phyloP scores from a whole-genome alignment of 2,113 vertebrate genomes.

The Cichladusa arquata region DNA sequence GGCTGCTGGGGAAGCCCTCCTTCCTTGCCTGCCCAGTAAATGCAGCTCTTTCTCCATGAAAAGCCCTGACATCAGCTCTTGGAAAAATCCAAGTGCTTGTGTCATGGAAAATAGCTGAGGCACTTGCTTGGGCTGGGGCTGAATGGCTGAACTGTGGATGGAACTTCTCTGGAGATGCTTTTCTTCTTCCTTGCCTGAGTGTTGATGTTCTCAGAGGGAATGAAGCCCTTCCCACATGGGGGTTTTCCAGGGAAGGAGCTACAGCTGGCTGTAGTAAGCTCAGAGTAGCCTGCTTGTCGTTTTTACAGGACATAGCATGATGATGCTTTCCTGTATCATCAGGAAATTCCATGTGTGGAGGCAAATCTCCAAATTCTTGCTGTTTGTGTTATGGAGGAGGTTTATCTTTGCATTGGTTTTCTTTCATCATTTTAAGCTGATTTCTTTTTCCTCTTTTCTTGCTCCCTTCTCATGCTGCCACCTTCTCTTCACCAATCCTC shows the following conservation, averaged over 20 bases:
- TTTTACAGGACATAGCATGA: not conserved
- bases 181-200: not conserved
- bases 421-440: not conserved
- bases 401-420: not conserved
- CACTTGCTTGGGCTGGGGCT: constrained; percentile 66
- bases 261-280: not conserved
- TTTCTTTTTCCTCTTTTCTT: not conserved
- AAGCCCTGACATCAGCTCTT: constrained; percentile 80
- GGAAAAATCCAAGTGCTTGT: constrained; percentile 78
- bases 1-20: constrained; percentile 75
- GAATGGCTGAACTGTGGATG: constrained; percentile 62
- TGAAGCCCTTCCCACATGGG: not conserved
- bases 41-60: constrained; percentile 77
- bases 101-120: constrained; percentile 72
- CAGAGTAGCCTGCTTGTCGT: not conserved
- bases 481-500: not conserved
- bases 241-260: not conserved
- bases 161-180: constrained; percentile 47
- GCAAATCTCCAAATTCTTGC: not conserved
- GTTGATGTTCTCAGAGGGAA: not conserved
- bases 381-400: not conserved
- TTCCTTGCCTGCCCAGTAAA: constrained; percentile 73
- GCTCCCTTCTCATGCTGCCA: not conserved
- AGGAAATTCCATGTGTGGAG: not conserved
- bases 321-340: not conserved